Base-by-base conservation (phyloP, 2,113 vertebrate species). In the Dicerorhinus sumatrensis region DNA sequence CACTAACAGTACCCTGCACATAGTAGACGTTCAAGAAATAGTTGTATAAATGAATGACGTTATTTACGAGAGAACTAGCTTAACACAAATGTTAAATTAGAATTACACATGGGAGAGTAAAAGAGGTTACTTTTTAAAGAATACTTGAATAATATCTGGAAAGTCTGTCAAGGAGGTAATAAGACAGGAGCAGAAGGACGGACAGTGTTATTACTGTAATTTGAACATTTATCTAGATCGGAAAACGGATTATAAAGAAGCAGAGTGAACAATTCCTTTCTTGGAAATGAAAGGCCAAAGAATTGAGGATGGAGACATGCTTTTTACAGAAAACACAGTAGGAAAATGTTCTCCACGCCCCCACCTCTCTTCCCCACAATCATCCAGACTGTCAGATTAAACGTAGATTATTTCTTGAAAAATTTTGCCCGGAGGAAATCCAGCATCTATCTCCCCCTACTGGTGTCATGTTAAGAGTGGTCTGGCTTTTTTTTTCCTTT, bases 371-470 rank as follows among this genome's bases (percentile, higher is more conserved):
- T 54, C 33, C 69, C 56, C 79, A 36, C 51, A 73, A 16, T 51
- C 39, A 65, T 13, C 4, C 20, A 29, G 56, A 42, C 27, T 63
- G 10, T 69, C 29, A 73, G 21, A 95, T 87, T 70, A 72, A 85
- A 83, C 81, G 54, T 33, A 56, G 33, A 48, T 84, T 91, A 83
- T 42, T 90, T 90, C 58, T 87, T 84, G 46, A 96, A 89, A 87
- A 91, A 94, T 33, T 36, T 29, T 46, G 72, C 48, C 65, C 67
- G 70, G 63, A 96, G 76, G 80, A 95, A 97, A 94, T 54, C 33
- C 95, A 92, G 96, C 91, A 60, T 97, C 95, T 95, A 94, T 75
- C 96, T 80, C 88, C 93, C 92, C 92, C 97, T 97, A 87, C 97
- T 95, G 95, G 97, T 85, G 72, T 91, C 77, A 36, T 72, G 25